Percentiles rank a stretch among this genome's conserved stretches.
phyloP scores from a whole-genome alignment of 2,888 invertebrate genomes.

The Monoplex corrugatus region DNA sequence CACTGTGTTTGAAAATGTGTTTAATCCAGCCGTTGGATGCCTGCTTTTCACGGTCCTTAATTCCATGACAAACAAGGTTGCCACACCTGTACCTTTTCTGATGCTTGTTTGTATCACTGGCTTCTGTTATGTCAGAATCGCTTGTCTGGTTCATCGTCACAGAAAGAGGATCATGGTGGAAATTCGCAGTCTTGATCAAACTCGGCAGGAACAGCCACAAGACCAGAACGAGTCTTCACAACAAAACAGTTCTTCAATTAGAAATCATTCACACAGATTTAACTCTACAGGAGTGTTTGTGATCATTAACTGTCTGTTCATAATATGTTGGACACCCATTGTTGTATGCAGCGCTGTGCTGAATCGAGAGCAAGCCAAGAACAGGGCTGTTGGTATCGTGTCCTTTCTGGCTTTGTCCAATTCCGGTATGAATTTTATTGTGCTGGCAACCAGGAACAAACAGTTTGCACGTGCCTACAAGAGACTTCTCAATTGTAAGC shows the following conservation, averaged over 20 bases:
- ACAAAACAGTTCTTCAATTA: no score
- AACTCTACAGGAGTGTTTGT: no score
- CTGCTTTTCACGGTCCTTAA: neutral
- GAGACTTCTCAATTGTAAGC: no score
- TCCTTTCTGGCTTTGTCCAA: neutral
- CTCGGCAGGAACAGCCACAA: neutral
- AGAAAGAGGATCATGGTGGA: neutral
- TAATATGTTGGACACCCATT: no score
- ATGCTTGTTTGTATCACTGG: neutral
- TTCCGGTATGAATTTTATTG: neutral
- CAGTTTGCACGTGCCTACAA: slow-evolving; percentile 2
- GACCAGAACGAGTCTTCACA: no score
- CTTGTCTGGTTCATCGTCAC: neutral
- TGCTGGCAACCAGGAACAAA: neutral
- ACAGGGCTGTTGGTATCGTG: no score
- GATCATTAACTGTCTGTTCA: no score
- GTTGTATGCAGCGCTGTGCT: no score
- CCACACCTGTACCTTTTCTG: neutral
- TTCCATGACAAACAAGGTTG: neutral
- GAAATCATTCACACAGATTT: no score
- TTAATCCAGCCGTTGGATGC: neutral
- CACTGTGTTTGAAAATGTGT: neutral
- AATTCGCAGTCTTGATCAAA: neutral
- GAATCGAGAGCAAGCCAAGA: no score
- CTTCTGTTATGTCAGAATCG: neutral